Evolutionary conservation across 2,888 invertebrate species (phyloP), one percentile per base, ranked within the genome.

Genomic region (Lycophotia porphyrea): DNA sequence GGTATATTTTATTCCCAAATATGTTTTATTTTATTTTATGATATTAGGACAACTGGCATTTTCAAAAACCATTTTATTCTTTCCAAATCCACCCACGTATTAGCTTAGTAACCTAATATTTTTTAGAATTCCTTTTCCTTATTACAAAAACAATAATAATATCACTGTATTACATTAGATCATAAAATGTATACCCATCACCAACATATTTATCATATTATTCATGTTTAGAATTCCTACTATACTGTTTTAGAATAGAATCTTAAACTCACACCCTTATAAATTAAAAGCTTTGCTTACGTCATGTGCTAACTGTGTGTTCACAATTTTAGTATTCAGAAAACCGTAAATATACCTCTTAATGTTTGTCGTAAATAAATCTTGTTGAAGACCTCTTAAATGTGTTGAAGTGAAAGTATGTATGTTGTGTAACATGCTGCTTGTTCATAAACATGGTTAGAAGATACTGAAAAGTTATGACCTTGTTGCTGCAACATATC

Each of bases 311-410:
- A 71, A 70, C 74, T 76, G 63, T 80, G 78, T 81, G 74, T 74
- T 82, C 70, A 80, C 78, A 76, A 81, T 61, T 76, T 79, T 74
- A 80, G 61, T 75, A 78, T 80, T n/a, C 68, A 63, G 66, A 68
- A 52, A 66, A 78, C 71, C 66, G 65, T 84, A 84, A 85, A 85
- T 76, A 64, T 71, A 80, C 76, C 75, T 84, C 78, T 81, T 76
- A 76, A 73, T 61, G 75, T 71, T 39, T 65, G 74, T 74, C 63
- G 58, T 75, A 55, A 74, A 78, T 68, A 68, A 76, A 70, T 76
- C 13, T 52, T 61, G 24, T n/a, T 18, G 34, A 60, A 66, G 55
- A 66, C 18, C 5, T 39, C 13, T 69, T 36, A 55, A 63, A 70
- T 52, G 34, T 66, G 60, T 42, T 39, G 9, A 15, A 66, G 18